Conservation (phyloP, 2,797 vertebrate genomes). For the Leuciscus waleckii region DNA sequence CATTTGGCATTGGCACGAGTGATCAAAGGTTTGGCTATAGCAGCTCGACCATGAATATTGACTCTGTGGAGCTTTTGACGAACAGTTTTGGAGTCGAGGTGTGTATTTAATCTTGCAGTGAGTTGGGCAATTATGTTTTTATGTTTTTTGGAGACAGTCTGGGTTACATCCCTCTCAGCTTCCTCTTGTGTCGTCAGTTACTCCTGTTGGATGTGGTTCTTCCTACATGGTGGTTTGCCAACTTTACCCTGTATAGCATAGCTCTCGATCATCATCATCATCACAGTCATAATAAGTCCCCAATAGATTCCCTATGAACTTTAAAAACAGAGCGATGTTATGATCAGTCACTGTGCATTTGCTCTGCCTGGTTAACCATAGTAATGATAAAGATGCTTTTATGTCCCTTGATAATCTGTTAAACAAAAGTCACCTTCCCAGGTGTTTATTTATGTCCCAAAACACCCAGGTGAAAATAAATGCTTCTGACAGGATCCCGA, state of each 20-base stretch:
- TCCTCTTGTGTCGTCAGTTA: too few species aligned
- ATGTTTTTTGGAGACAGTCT: too few species aligned
- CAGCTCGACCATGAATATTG: not conserved
- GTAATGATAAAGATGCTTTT: not conserved
- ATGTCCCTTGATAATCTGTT: not conserved
- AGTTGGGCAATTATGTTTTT: too few species aligned
- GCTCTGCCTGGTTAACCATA: not conserved
- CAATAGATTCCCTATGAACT: not conserved
- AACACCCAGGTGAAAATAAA: not conserved
- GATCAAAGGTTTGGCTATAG: not conserved
- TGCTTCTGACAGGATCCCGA: not conserved
- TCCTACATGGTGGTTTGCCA: too few species aligned
- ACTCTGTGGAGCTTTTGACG: not conserved
- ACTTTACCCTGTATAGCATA: too few species aligned
- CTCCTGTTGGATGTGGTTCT: too few species aligned
- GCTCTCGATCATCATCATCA: not conserved
- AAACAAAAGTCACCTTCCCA: constrained; percentile 1
- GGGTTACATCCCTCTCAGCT: too few species aligned
- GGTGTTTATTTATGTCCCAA: not conserved
- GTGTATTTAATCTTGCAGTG: too few species aligned
- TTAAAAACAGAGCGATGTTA: not conserved
- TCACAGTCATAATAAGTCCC: not conserved
- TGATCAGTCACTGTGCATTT: not conserved
- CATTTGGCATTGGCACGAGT: not conserved
- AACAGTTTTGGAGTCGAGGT: not conserved